Base-by-base conservation (phyloP, 2,797 vertebrate species). In the Acrossocheilus fasciatus region DNA sequence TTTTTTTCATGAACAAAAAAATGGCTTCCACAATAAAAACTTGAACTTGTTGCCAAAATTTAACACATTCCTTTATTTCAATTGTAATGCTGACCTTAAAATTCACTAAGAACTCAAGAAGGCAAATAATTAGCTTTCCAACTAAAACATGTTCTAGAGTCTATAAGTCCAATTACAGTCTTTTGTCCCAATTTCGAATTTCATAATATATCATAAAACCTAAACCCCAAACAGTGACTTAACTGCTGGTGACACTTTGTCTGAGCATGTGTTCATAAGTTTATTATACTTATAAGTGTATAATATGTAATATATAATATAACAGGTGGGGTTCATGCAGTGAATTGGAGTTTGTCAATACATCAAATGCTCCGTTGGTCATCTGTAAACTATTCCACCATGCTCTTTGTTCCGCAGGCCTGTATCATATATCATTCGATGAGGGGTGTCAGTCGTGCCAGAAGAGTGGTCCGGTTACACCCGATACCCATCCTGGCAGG, bases 401-500 rank as follows among this genome's bases (percentile, higher is more conserved):
- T 6, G 79, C 68, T 88, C 86, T 87, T 93, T 92, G 91, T 93
- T 93, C 90, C 87, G 91, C 78, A 45, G 41, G 26, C 47, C 78
- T 52, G 89, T 91, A 91, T 95, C 94, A 62, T 66, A 64, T 94
- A 84, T 90, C 90, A 82, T 70, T 83, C 90, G 47, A 87, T 89
- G 86, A 82, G 85, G 66, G 84, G 86, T 66, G 14, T 70, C 87
- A 85, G 78, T 86, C 73, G 85, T 90, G 91, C 89, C 90, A 88
- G 84, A 78, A 79, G 87, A 85, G 68, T 86, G 87, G 39, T 72
- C 73, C 41, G 78, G 84, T 84, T 93, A 89, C 93, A 94, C 66
- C 91, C 54, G 92, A 94, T 92, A 93, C 91, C 82, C 91, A 77
- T 86, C 79, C 90, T 90, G 92, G 93, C 93, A 94, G 93, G 92